Evolutionary conservation across 2,888 invertebrate genomes (phyloP), one percentile per base, ranked within the genome.

Genomic region (Palloptera scutellata): DNA sequence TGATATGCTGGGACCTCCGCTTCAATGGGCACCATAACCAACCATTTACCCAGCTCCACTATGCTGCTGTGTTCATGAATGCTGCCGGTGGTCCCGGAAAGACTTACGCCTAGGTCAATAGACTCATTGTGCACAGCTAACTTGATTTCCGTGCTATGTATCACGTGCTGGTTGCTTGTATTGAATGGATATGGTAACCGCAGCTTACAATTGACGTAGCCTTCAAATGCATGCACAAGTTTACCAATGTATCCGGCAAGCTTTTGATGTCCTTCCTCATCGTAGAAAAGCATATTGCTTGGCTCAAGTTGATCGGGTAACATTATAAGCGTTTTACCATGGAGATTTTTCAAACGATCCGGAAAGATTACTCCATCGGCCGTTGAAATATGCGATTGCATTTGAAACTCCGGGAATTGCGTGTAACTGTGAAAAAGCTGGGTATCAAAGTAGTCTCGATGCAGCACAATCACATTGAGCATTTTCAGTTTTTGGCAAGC

Each of bases 1-100:
- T 72, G 57, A 3, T 53, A 57, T 0, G 66, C 40, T 1, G 65
- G 15, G 17, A 71, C 12, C 0, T 43, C 10, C 17, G 63, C 48
- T 17, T 70, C 72, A 13, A 68, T 52, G 6, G 66, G 66, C 30
- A 66, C 8, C 66, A 66, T 66, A 11, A 55, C 43, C 1, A 55
- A 9, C 40, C 45, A 54, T 61, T 61, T 19, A 19, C 45, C 17
- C 5, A 20, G 17, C 10, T 60, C 66, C 9, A 66, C 11, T 9
- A 60, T 55, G 10, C 60, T 60, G 6, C 41, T 12, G 20, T 51
- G 51, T 8, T 10, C 20, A 12, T 62, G 55, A 5, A 57, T 12
- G 15, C 41, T 62, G 30, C 30, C 30, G 30, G 30, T 30, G 30
- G 30, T 30, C 2, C 30, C 30, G 30, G 42, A 58, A 9, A 67